Base-by-base conservation (phyloP, 2,888 invertebrate genomes). In the Chrysolina oricalcia region DNA sequence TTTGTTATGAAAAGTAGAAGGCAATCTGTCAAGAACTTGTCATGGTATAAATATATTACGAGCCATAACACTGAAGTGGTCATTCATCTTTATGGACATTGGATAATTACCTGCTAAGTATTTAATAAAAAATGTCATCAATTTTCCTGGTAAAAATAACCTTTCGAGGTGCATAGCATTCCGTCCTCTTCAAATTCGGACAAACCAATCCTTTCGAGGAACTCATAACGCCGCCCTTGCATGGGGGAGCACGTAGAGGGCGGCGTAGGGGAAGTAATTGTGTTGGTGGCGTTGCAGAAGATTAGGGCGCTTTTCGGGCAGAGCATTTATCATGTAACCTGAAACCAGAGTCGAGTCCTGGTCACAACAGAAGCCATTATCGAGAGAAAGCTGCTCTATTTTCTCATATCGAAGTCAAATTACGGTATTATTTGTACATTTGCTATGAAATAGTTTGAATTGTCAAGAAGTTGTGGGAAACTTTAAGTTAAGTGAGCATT, bases 221-320 rank as follows among this genome's bases (percentile, higher is more conserved):
- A 76, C 73, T 64, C 23, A 19, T 13, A 23, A 21, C 70, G 73
- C 48, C 69, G 62, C 67, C 67, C 59, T 62, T 62, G 43, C n/a
- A 70, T 66, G 10, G 40, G 56, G 71, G 59, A 73, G 73, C 70
- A 65, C 46, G 56, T 75, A 53, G 66, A 68, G 76, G 75, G 68
- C 76, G 76, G 78, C 78, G 76, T 64, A 76, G 70, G 83, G 85
- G 83, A 82, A 83, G 85, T 88, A 87, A 88, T 89, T 88, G 88
- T 87, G 88, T 88, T 87, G 86, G 87, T 86, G 87, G 87, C 86
- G 86, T 87, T 87, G 87, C 87, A 87, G 87, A 86, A 88, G 88
- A 88, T 88, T 88, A 88, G 87, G 87, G 86, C 85, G 84, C 85
- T 85, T 87, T 86, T 87, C 86, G 87, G 86, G 87, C 84, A 84